These are phyloP conservation scores for Chelidonichthys spinosus DNA, from an alignment of 2,797 vertebrate genomes.

Conservation along the genomic window DNA sequence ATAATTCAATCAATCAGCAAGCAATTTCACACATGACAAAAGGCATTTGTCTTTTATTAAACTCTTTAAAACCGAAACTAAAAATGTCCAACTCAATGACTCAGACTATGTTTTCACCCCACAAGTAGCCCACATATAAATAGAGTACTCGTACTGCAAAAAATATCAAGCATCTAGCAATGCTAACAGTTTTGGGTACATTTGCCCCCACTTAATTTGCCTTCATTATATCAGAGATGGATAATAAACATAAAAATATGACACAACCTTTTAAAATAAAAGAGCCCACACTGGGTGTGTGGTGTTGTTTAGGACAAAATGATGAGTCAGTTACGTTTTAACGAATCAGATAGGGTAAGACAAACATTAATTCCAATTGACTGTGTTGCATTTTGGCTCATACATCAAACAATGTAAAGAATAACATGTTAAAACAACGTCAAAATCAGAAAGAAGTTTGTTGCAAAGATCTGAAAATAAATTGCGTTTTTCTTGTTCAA, in stretches of 20 bases:
- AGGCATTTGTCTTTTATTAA: constrained; percentile 54
- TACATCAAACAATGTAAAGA: background rate
- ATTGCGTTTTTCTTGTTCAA: constrained; percentile 25
- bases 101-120: background rate
- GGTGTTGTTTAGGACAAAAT: background rate
- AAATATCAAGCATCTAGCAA: background rate
- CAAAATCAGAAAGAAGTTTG: constrained; percentile 1
- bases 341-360: constrained; percentile 5
- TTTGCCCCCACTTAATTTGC: background rate
- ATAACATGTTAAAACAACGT: constrained; percentile 23
- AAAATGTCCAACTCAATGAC: background rate
- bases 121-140: constrained; percentile 3
- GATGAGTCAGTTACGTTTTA: background rate
- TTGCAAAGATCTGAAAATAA: constrained; percentile 50
- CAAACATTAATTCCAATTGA: background rate
- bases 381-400: background rate
- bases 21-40: constrained; percentile 27
- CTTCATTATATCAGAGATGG: background rate
- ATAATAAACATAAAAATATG: background rate
- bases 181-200: background rate
- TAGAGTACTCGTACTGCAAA: background rate
- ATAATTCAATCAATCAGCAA: constrained; percentile 38
- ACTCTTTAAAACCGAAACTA: background rate
- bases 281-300: background rate
- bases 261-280: constrained; percentile 1